Base-by-base conservation (phyloP, 2,888 invertebrate species). In the Orthosia gracilis region DNA sequence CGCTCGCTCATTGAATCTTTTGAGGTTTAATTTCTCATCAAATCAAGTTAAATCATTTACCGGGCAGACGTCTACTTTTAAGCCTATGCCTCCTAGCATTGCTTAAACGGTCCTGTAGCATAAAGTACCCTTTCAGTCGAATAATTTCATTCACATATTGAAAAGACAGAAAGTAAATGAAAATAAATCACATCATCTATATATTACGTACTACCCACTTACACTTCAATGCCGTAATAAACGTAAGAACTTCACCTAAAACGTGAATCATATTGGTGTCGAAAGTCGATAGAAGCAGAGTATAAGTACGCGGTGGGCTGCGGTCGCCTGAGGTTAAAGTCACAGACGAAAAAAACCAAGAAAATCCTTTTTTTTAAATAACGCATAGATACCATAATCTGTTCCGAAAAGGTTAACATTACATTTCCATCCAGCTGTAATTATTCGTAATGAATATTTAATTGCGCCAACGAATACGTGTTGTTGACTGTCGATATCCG, bases 221-320 rank as follows among this genome's bases (percentile, higher is more conserved):
- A 47, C 61, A 61, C 23, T 58, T 49, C 18, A 66, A 75, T 49
- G 21, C 31, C 54, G 9, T 47, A 47, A 17, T 63, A 61, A 52
- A 69, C 9, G 17, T 59, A 26, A 31, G 5, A 68, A 55, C 47
- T 76, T 77, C 21, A 26, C 45, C 26, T n/a, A 26, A 54, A 52
- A 66, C 70, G 21, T 62, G 40, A 90, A 80, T 90, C 88, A 89
- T 88, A 83, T 87, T 80, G 83, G 83, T 86, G 89, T 85, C 87
- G 85, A 87, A 89, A 91, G 89, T 86, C 87, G 84, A 89, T 88
- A 86, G 80, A 82, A 70, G 59, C 55, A 23, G 21, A 47, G 54
- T 52, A 40, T 40, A 40, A 57, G 61, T 69, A 31, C 18, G 26
- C 58, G 81, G 62, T 69, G 58, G 81, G 74, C 65, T 85, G 80